Percentiles rank a stretch among this genome's conserved stretches.
Conservation (phyloP, 2,797 vertebrate genomes). For the Borostomias antarcticus region DNA sequence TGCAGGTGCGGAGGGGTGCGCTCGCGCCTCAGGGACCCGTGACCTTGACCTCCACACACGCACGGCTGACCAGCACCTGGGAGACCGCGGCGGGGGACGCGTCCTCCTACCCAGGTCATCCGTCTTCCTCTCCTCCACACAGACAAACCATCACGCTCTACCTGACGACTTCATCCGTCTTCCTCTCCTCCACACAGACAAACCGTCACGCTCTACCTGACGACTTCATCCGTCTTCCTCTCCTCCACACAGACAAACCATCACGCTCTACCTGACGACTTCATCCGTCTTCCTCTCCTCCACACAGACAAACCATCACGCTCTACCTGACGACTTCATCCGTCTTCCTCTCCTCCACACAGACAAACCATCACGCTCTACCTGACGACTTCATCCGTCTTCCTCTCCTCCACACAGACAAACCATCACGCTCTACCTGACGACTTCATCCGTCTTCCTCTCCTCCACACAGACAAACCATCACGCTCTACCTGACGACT, state of each 20-base stretch:
- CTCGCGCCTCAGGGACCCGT: conserved; percentile 42
- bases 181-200: not conserved
- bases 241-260: not conserved
- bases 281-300: conserved; percentile 29
- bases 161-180: conserved; percentile 45
- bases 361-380: too few relatives aligned
- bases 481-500: too few relatives aligned
- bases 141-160: not conserved
- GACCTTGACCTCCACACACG: conserved; percentile 41
- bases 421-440: too few relatives aligned
- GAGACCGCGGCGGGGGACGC: conserved; percentile 70
- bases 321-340: too few relatives aligned
- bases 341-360: too few relatives aligned
- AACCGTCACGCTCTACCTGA: too few relatives aligned
- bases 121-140: not conserved
- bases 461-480: too few relatives aligned
- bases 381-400: too few relatives aligned
- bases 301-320: not conserved
- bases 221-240: conserved; percentile 35
- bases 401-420: too few relatives aligned
- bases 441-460: too few relatives aligned
- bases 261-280: too few relatives aligned
- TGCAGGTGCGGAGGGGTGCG: conserved; percentile 42
- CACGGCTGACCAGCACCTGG: conserved; percentile 57
- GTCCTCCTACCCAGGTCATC: conserved; percentile 62